Evolutionary conservation across 2,797 vertebrate genomes (phyloP).

Genomic region (Cossypha caffra): DNA sequence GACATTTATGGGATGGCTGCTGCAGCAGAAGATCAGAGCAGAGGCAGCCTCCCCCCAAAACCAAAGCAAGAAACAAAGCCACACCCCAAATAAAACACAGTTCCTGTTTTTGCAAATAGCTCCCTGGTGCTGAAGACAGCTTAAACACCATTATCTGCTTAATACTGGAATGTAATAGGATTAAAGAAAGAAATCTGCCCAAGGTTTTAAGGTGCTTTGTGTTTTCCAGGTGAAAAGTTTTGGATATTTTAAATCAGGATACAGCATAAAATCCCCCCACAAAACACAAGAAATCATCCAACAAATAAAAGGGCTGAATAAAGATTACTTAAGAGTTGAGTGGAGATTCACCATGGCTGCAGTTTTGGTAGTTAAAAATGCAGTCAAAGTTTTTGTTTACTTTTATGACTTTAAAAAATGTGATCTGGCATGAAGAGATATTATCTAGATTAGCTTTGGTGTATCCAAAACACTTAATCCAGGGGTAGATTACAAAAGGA

Average conservation of each 20-base stretch:
- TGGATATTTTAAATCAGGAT: neutral
- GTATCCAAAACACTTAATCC: neutral
- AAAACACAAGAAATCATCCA: neutral
- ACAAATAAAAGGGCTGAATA: neutral
- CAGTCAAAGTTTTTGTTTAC: neutral
- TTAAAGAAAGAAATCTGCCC: neutral
- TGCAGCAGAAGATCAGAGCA: neutral
- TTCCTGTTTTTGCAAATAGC: neutral
- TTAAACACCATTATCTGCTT: slow-evolving; percentile 2
- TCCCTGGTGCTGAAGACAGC: neutral
- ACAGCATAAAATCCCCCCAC: neutral
- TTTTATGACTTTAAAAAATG: neutral
- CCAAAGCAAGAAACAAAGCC: neutral
- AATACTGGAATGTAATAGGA: neutral
- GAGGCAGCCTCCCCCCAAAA: neutral
- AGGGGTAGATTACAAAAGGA: neutral
- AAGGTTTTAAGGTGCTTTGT: neutral
- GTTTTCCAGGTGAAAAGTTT: neutral
- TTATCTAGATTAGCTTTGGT: neutral
- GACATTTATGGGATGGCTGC: neutral
- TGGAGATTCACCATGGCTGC: neutral
- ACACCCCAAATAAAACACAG: neutral
- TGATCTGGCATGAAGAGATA: neutral
- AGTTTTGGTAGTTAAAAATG: neutral
- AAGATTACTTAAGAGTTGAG: neutral